phyloP scores from a whole-genome alignment of 2,113 vertebrate species.

The Megaceryle torquata region DNA sequence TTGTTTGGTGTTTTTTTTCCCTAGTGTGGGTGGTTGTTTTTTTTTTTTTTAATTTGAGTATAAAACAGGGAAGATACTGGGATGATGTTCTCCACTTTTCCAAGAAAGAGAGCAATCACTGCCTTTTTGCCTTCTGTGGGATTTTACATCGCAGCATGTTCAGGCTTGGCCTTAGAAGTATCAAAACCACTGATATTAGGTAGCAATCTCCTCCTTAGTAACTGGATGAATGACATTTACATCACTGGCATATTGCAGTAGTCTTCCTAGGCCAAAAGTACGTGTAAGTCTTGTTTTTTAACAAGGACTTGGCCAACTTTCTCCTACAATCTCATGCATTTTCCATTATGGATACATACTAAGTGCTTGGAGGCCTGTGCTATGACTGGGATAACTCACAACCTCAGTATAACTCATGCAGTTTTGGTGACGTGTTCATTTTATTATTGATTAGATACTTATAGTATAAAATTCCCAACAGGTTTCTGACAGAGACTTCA shows the following conservation, averaged over 20 bases:
- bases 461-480: background rate
- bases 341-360: background rate
- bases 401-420: background rate
- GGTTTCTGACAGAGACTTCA: background rate
- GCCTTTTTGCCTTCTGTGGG: background rate
- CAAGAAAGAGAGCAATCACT: background rate
- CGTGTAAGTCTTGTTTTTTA: accelerated
- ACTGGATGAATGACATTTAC: background rate
- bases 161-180: background rate
- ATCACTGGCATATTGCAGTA: background rate
- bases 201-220: background rate
- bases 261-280: background rate
- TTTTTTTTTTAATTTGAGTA: background rate
- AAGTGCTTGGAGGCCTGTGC: background rate
- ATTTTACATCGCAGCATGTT: background rate
- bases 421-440: background rate
- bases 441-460: background rate
- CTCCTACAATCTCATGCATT: accelerated
- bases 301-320: background rate
- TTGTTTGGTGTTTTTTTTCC: background rate
- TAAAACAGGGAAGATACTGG: background rate
- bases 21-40: background rate
- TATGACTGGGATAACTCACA: background rate
- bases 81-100: background rate
- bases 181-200: background rate